Evolutionary conservation across 2,888 invertebrate species (phyloP).

Genomic region (Carcina quercana): DNA sequence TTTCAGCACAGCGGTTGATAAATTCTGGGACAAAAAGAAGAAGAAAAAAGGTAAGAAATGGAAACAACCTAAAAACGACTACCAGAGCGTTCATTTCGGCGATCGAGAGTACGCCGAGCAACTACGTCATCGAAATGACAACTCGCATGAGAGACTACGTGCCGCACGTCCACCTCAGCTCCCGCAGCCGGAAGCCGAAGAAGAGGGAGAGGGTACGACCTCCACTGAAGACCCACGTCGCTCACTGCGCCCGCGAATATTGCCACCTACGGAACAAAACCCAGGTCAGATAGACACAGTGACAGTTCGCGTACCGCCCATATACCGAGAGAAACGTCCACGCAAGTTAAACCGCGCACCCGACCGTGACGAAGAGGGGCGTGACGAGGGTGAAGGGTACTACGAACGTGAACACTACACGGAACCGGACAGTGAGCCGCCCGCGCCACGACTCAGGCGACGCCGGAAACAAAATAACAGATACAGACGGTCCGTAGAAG

Average conservation of each 20-base stretch:
- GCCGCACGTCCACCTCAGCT: slow-evolving; percentile 31
- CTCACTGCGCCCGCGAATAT: slow-evolving; percentile 50
- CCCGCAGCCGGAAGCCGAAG: slow-evolving; percentile 29
- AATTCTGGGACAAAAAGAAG: slow-evolving; percentile 58
- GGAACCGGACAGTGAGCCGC: slow-evolving; percentile 34
- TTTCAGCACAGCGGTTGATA: slow-evolving; percentile 52
- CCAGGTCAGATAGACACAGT: slow-evolving; percentile 67
- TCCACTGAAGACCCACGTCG: slow-evolving; percentile 59
- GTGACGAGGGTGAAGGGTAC: slow-evolving; percentile 18
- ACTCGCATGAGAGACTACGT: slow-evolving; percentile 34
- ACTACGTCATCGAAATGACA: slow-evolving; percentile 23
- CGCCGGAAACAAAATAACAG: slow-evolving; percentile 45
- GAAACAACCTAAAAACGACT: slow-evolving; percentile 41
- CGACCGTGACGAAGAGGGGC: slow-evolving; percentile 33
- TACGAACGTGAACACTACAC: slow-evolving; percentile 14
- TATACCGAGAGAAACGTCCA: slow-evolving; percentile 59
- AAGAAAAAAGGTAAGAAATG: slow-evolving; percentile 25
- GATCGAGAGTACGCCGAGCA: slow-evolving; percentile 43
- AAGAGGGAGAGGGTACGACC: slow-evolving; percentile 50
- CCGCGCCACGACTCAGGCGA: slow-evolving; percentile 36
- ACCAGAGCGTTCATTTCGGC: slow-evolving; percentile 59
- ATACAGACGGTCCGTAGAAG: slow-evolving; percentile 32
- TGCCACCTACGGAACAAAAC: slow-evolving; percentile 66
- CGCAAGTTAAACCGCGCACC: slow-evolving; percentile 54
- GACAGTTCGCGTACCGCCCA: slow-evolving; percentile 66